Evolutionary conservation across 2,797 vertebrate genomes (phyloP).

Genomic region (Pangasius macronema): DNA sequence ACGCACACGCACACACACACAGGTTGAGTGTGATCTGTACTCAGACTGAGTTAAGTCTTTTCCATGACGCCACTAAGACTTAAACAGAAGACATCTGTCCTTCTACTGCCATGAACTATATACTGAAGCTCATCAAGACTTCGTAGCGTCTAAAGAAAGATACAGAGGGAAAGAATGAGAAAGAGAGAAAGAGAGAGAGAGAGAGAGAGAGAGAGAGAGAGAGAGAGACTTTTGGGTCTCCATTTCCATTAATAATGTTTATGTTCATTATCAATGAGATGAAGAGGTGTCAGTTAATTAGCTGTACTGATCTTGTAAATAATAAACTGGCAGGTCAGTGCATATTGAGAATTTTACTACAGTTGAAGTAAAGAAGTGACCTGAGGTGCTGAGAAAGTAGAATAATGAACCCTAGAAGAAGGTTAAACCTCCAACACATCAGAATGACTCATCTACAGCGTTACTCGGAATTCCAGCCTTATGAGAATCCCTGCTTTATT

Average conservation of each 20-base stretch:
- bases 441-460: slow-evolving; percentile 32
- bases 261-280: neutral
- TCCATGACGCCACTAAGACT: neutral
- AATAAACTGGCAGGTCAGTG: neutral
- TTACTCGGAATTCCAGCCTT: neutral
- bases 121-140: neutral
- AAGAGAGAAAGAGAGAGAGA: neutral
- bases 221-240: neutral
- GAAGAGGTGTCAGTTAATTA: neutral
- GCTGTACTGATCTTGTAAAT: neutral
- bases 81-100: neutral
- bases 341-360: neutral
- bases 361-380: neutral
- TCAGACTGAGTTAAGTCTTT: neutral
- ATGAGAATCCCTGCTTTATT: slow-evolving; percentile 11
- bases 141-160: neutral
- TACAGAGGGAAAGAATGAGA: neutral
- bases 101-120: neutral
- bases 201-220: neutral
- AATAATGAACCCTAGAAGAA: neutral
- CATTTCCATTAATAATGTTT: neutral
- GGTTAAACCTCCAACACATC: neutral
- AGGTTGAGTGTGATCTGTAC: no score
- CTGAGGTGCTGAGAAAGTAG: neutral
- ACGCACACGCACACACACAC: slow-evolving; percentile 5